Evolutionary conservation across 2,113 vertebrate genomes (phyloP).

Genomic region (Lophochroa leadbeateri): DNA sequence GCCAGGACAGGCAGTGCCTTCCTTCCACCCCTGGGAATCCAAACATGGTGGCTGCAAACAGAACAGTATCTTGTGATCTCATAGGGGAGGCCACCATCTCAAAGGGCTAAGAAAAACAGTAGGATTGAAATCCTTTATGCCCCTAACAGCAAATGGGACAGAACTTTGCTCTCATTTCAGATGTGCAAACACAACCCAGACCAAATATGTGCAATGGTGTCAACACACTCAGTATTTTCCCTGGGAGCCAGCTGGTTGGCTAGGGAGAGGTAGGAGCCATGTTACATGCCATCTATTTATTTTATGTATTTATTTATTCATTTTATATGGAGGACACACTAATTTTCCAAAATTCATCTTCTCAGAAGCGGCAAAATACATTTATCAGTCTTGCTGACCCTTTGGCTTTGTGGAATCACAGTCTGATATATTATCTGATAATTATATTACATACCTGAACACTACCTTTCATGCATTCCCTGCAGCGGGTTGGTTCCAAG

Average conservation of each 20-base stretch:
- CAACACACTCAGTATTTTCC: background rate
- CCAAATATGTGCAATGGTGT: background rate
- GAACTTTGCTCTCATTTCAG: background rate
- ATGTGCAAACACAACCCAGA: background rate
- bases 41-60: background rate
- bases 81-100: background rate
- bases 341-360: constrained; percentile 40
- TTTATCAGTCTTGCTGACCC: constrained; percentile 61
- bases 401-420: constrained; percentile 54
- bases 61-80: background rate
- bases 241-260: background rate
- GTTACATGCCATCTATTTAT: background rate
- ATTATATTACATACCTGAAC: constrained; percentile 62
- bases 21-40: background rate
- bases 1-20: background rate
- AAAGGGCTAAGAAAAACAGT: background rate
- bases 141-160: rapidly evolving
- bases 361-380: constrained; percentile 42
- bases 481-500: background rate
- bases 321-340: background rate
- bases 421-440: constrained; percentile 56
- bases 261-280: background rate
- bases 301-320: background rate
- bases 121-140: background rate
- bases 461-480: constrained; percentile 52